Conservation (phyloP, 1,140 invertebrate genomes). For the Heliconius hewitsoni region DNA sequence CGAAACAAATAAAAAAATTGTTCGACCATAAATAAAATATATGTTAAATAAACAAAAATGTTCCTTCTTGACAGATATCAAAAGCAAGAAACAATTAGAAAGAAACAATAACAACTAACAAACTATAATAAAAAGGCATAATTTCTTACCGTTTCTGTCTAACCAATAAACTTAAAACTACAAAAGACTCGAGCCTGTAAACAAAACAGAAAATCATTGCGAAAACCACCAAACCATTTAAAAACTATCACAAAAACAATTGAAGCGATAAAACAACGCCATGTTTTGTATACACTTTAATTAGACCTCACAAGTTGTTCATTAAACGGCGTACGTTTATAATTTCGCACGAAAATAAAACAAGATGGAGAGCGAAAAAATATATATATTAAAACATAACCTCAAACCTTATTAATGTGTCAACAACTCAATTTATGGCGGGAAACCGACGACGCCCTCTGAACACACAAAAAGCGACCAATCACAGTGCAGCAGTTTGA, state of each 20-base stretch:
- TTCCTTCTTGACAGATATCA: too few species aligned
- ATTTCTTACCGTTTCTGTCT: not conserved
- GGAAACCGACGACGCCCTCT: slow-evolving; percentile 69
- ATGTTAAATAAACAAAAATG: too few species aligned
- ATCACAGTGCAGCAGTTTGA: slow-evolving; percentile 34
- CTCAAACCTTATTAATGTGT: slow-evolving; percentile 76
- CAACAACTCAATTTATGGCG: slow-evolving; percentile 80
- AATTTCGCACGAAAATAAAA: slow-evolving; percentile 59
- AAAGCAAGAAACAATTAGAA: too few species aligned
- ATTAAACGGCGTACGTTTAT: slow-evolving; percentile 66
- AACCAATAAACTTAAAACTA: not conserved
- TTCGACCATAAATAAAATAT: too few species aligned
- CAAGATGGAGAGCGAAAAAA: slow-evolving; percentile 56
- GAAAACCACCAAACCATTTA: not conserved
- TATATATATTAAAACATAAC: slow-evolving; percentile 77
- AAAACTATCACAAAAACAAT: slow-evolving; percentile 14
- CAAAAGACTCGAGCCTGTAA: not conserved
- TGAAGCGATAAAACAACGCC: not conserved
- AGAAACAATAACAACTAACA: not conserved
- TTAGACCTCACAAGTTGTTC: slow-evolving; percentile 70
- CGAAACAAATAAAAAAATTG: too few species aligned
- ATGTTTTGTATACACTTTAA: not conserved
- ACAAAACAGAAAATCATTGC: slow-evolving; percentile 9
- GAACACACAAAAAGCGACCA: slow-evolving; percentile 54
- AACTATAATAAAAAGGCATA: not conserved